phyloP scores from a whole-genome alignment of 2,113 vertebrate genomes.

The Uria aalge region DNA sequence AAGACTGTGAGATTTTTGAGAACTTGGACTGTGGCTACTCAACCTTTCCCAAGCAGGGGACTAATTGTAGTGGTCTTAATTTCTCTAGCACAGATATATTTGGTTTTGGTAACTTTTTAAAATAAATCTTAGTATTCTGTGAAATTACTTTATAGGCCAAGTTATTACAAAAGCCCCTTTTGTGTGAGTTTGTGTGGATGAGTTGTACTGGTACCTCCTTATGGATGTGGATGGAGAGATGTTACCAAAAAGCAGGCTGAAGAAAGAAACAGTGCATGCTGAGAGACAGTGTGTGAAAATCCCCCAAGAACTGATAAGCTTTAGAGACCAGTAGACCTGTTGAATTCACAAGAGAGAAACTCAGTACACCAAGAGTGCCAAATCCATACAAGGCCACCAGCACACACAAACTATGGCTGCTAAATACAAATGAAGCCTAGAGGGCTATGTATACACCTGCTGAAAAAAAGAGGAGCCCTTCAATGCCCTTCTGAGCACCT shows the following conservation, averaged over 20 bases:
- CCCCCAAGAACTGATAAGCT: not conserved
- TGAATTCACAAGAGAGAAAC: not conserved
- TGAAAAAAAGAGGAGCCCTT: not conserved
- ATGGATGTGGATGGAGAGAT: not conserved
- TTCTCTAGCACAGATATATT: not conserved
- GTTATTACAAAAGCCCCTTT: not conserved
- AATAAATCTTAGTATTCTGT: not conserved
- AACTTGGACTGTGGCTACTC: not conserved
- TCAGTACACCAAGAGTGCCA: not conserved
- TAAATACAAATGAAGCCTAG: not conserved
- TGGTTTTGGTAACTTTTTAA: not conserved
- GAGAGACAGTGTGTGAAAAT: not conserved
- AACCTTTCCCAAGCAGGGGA: not conserved
- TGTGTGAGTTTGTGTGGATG: not conserved
- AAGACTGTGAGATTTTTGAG: not conserved
- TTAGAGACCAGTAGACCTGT: not conserved
- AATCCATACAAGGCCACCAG: not conserved
- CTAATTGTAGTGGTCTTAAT: not conserved
- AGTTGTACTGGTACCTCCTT: not conserved
- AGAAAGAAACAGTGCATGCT: not conserved
- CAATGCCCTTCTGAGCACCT: not conserved
- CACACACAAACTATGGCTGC: accelerated
- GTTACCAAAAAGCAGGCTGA: not conserved
- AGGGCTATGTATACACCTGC: not conserved
- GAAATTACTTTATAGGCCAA: not conserved